Conservation (phyloP, 2,113 vertebrate genomes). For the Cebidichthys violaceus region DNA sequence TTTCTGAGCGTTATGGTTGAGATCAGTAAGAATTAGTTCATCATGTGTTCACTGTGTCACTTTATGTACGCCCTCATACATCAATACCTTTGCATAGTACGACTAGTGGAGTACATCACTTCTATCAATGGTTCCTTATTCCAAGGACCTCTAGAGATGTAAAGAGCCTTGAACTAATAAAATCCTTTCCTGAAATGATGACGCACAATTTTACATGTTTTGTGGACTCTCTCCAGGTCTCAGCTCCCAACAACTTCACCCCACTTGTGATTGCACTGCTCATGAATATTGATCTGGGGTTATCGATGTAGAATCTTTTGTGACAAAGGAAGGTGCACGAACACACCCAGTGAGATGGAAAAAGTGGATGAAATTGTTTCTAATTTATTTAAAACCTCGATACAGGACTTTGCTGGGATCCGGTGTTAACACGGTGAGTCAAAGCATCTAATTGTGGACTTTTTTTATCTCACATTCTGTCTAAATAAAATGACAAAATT, state of each 20-base stretch:
- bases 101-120: not conserved
- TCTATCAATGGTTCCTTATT: not conserved
- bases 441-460: not conserved
- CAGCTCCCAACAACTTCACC: no score
- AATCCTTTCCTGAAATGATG: not conserved
- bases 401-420: slow-evolving; percentile 6
- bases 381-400: slow-evolving; percentile 24
- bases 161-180: not conserved
- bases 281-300: not conserved
- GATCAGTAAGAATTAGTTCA: not conserved
- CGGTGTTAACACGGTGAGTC: slow-evolving; percentile 12
- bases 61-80: not conserved
- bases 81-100: not conserved
- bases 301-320: slow-evolving; percentile 8
- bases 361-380: slow-evolving; percentile 26
- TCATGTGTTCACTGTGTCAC: not conserved
- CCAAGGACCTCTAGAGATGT: not conserved
- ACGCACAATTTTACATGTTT: no score
- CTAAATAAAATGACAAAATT: not conserved
- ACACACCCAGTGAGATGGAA: slow-evolving; percentile 11
- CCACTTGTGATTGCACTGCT: not conserved
- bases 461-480: not conserved
- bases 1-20: not conserved
- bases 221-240: not conserved
- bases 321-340: not conserved